Conservation (phyloP, 2,888 invertebrate species). For the Lycaena phlaeas region DNA sequence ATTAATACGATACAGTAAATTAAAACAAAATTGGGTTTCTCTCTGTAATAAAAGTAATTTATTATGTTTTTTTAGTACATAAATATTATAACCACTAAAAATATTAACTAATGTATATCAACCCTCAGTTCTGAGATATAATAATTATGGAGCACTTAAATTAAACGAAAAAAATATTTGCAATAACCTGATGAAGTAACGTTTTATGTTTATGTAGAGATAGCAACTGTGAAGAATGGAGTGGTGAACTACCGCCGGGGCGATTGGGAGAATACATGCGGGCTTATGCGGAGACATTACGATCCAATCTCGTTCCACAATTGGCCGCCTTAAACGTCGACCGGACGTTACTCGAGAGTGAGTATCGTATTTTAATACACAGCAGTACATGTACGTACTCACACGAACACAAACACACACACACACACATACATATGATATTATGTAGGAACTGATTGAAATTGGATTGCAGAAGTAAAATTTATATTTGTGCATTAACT, state of each 20-base stretch:
- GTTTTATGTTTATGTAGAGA: too few species aligned
- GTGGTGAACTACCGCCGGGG: slow-evolving; percentile 85
- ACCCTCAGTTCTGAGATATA: not conserved
- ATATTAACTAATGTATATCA: too few species aligned
- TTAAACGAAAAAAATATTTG: not conserved
- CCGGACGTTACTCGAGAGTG: slow-evolving; percentile 36
- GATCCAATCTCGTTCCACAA: slow-evolving; percentile 46
- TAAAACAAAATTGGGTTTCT: too few species aligned
- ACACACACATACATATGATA: too few species aligned
- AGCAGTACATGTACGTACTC: too few species aligned
- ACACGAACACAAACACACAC: too few species aligned
- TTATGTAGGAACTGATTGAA: too few species aligned
- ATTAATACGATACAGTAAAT: too few species aligned
- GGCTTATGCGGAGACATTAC: slow-evolving; percentile 79
- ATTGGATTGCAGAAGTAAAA: not conserved
- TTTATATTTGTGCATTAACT: too few species aligned
- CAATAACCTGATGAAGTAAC: not conserved
- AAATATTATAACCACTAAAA: too few species aligned
- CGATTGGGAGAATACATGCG: slow-evolving; percentile 87
- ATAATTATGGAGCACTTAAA: not conserved
- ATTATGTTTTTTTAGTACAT: too few species aligned
- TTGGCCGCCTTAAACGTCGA: slow-evolving; percentile 48
- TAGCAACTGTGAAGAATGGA: slow-evolving; percentile 90
- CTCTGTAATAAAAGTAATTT: too few species aligned
- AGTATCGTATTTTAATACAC: slow-evolving; percentile 13